These are phyloP conservation scores for Brachyptera putata DNA, from an alignment of 2,888 invertebrate species.

Conservation along the genomic window DNA sequence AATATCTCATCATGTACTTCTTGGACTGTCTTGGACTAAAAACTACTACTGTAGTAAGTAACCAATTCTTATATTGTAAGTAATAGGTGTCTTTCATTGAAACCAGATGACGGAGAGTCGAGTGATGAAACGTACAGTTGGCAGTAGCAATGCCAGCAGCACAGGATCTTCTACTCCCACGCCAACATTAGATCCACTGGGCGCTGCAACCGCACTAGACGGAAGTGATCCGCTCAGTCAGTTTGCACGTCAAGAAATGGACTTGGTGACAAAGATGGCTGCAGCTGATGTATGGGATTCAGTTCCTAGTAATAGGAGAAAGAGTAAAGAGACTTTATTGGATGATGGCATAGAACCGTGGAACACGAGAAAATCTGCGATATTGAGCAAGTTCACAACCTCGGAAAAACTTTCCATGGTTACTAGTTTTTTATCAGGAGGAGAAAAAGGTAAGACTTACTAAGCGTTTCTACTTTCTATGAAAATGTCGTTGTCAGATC, in stretches of 20 bases:
- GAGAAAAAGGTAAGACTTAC: constrained; percentile 66
- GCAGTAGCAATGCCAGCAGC: constrained; percentile 48
- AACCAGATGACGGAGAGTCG: constrained; percentile 54
- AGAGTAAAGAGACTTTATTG: constrained; percentile 29
- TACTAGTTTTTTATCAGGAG: constrained; percentile 79
- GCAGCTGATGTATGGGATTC: constrained; percentile 47
- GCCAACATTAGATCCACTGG: constrained; percentile 50
- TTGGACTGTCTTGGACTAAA: too few species aligned
- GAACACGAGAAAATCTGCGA: constrained; percentile 67
- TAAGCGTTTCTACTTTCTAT: constrained; percentile 2
- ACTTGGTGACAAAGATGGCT: constrained; percentile 62
- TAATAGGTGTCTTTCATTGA: too few species aligned
- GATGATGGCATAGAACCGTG: constrained; percentile 67
- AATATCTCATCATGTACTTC: too few species aligned
- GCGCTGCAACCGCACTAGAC: constrained; percentile 54
- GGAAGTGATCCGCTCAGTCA: constrained; percentile 71
- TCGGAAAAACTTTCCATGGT: constrained; percentile 88
- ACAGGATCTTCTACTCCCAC: constrained; percentile 51
- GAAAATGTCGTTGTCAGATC: neutral
- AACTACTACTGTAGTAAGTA: too few species aligned
- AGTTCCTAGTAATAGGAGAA: constrained; percentile 39
- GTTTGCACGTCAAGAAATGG: constrained; percentile 58
- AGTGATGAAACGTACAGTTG: constrained; percentile 47
- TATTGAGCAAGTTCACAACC: constrained; percentile 87
- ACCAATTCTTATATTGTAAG: too few species aligned